These are phyloP conservation scores for Cyanoliseus patagonus DNA, from an alignment of 2,113 vertebrate species.

Conservation along the genomic window DNA sequence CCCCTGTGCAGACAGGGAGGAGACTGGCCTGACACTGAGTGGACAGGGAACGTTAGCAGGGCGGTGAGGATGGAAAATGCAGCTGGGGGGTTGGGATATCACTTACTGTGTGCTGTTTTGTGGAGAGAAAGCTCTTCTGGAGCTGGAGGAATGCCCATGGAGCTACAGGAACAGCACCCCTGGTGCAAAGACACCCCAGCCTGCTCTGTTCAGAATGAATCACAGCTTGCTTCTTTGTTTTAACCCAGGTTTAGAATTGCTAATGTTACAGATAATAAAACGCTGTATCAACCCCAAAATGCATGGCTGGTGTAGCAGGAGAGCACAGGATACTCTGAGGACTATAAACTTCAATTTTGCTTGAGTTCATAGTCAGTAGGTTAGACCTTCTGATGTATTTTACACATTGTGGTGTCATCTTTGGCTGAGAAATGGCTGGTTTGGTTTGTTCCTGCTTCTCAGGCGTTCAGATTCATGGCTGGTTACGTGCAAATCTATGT, in stretches of 20 bases:
- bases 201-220: no score
- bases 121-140: not conserved
- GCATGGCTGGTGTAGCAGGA: not conserved
- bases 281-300: not conserved
- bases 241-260: not conserved
- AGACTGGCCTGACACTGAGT: not conserved
- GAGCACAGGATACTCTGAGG: not conserved
- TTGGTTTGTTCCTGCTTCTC: not conserved
- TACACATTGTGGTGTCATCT: not conserved
- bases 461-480: not conserved
- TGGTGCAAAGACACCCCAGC: not conserved
- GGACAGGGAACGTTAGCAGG: not conserved
- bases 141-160: not conserved
- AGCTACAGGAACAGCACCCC: not conserved
- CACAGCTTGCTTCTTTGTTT: not conserved
- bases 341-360: not conserved
- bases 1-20: not conserved
- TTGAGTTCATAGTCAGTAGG: not conserved
- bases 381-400: not conserved
- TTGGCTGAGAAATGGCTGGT: not conserved
- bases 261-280: not conserved
- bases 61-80: not conserved
- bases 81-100: not conserved
- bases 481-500: rapidly evolving
- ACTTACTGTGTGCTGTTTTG: rapidly evolving